Percentiles rank a stretch among this genome's conserved stretches.
These are phyloP conservation scores for Myotis yumanensis DNA, from an alignment of 2,113 vertebrate genomes.

Conservation along the genomic window DNA sequence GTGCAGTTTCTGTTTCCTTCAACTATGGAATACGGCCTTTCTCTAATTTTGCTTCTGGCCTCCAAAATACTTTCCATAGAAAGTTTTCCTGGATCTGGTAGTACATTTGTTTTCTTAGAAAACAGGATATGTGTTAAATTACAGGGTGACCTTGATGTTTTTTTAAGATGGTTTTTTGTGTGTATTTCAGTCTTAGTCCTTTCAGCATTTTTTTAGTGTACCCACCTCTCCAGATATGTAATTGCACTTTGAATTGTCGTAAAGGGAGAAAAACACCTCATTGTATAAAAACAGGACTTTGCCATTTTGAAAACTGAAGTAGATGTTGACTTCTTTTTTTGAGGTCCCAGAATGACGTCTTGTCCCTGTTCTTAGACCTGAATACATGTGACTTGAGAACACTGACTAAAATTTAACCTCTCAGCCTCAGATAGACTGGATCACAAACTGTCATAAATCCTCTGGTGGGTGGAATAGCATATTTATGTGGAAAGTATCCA, in stretches of 20 bases:
- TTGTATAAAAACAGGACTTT: slow-evolving; percentile 42
- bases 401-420: slow-evolving; percentile 41
- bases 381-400: slow-evolving; percentile 38
- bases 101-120: slow-evolving; percentile 78
- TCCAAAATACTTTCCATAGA: slow-evolving; percentile 69
- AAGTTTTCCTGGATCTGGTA: slow-evolving; percentile 50
- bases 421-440: slow-evolving; percentile 35
- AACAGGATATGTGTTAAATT: slow-evolving; percentile 75
- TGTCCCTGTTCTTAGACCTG: slow-evolving; percentile 31
- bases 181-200: slow-evolving; percentile 53
- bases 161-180: slow-evolving; percentile 36
- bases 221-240: background rate
- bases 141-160: slow-evolving; percentile 53
- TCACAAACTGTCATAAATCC: background rate
- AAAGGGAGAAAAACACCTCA: slow-evolving; percentile 45
- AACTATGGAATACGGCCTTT: background rate
- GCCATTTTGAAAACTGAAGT: slow-evolving; percentile 56
- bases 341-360: slow-evolving; percentile 47
- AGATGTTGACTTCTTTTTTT: slow-evolving; percentile 62
- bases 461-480: background rate
- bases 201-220: slow-evolving; percentile 55
- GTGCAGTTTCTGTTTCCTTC: slow-evolving; percentile 24
- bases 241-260: slow-evolving; percentile 66
- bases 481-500: slow-evolving; percentile 44
- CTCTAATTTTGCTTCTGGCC: slow-evolving; percentile 54